Evolutionary conservation across 2,888 invertebrate genomes (phyloP).

Genomic region (Spatulosminthurus flaviceps): DNA sequence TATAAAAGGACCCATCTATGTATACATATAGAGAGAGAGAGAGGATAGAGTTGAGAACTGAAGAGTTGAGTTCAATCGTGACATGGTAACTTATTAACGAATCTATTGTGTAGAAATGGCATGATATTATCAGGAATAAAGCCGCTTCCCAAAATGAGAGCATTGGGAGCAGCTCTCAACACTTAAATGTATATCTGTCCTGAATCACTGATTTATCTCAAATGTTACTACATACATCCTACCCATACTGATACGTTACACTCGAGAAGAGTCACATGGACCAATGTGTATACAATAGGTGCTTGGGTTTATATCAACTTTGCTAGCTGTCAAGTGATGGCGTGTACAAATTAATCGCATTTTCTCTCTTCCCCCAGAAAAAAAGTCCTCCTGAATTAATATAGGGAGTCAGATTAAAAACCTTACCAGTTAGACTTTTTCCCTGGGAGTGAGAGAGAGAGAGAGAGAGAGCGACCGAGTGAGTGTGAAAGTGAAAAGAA

Average conservation of each 20-base stretch:
- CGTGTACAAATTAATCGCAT: slow-evolving; percentile 11
- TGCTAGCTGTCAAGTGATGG: neutral
- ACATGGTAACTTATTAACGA: slow-evolving; percentile 6
- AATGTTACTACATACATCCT: too few species aligned
- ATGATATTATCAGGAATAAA: slow-evolving; percentile 4
- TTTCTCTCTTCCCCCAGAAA: too few species aligned
- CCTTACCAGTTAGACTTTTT: neutral
- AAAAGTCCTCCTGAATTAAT: neutral
- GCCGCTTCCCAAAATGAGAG: neutral
- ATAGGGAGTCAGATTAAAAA: neutral
- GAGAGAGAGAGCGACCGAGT: too few species aligned
- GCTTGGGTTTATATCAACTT: neutral
- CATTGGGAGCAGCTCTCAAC: neutral
- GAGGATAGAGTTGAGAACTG: neutral
- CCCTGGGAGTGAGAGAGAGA: neutral
- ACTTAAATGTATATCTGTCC: neutral
- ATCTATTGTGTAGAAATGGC: slow-evolving; percentile 3
- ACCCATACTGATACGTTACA: too few species aligned
- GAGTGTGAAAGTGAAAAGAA: too few species aligned
- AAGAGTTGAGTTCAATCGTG: neutral
- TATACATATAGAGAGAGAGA: too few species aligned
- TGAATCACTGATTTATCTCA: neutral
- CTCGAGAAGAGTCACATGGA: neutral
- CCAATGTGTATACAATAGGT: neutral
- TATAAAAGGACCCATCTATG: too few species aligned